Percentiles rank a stretch among this genome's conserved stretches.
phyloP scores from a whole-genome alignment of 2,113 vertebrate species.

The Sterrhoptilus dennistouni region DNA sequence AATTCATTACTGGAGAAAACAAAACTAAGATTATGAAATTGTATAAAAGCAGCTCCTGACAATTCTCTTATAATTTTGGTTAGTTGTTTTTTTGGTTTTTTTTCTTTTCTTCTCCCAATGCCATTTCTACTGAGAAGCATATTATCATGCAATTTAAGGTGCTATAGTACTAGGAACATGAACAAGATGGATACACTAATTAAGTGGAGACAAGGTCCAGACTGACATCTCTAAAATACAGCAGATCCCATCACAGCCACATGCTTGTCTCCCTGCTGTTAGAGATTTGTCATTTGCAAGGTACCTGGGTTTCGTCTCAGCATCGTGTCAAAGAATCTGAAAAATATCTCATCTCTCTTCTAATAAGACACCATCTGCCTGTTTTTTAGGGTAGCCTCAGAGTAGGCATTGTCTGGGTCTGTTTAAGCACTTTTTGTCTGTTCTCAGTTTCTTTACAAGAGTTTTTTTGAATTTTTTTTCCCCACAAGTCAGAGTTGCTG shows the following conservation, averaged over 20 bases:
- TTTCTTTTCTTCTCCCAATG: not conserved
- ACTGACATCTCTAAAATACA: not conserved
- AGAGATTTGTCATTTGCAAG: not conserved
- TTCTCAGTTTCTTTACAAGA: not conserved
- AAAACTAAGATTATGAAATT: not conserved
- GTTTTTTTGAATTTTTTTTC: not conserved
- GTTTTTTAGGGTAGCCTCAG: not conserved
- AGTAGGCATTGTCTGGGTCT: not conserved
- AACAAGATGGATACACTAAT: conserved; percentile 13
- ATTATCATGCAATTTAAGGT: not conserved
- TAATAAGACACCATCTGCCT: not conserved
- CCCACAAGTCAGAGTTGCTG: not conserved
- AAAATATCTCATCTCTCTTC: not conserved
- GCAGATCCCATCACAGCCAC: not conserved
- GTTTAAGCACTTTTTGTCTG: not conserved
- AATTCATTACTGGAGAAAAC: not conserved
- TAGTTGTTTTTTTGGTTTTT: not conserved
- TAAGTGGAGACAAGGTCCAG: conserved; percentile 13
- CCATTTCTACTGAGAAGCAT: not conserved
- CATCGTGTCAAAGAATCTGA: not conserved
- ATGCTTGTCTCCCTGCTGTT: not conserved
- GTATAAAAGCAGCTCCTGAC: not conserved
- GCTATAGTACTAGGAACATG: not conserved
- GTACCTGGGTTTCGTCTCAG: not conserved
- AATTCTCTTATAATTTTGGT: not conserved